Percentiles rank a stretch among this genome's conserved stretches.
phyloP scores from a whole-genome alignment of 1,140 invertebrate species.

The Lethrus apterus region DNA sequence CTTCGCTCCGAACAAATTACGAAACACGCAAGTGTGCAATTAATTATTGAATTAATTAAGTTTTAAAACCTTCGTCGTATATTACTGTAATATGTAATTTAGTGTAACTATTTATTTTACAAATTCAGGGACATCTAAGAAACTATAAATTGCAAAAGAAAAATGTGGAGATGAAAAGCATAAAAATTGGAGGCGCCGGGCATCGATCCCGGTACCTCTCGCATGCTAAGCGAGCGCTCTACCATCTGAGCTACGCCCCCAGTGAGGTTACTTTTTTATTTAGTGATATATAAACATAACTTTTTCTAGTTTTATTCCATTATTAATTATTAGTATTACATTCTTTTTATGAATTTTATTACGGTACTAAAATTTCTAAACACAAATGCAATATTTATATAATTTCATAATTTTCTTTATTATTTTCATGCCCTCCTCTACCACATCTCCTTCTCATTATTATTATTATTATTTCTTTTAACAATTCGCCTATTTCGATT shows the following conservation, averaged over 20 bases:
- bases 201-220: conserved; percentile 39
- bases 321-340: too few species aligned
- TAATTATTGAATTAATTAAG: conserved; percentile 11
- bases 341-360: too few species aligned
- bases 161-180: conserved; percentile 1
- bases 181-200: conserved; percentile 31
- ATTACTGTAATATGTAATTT: neutral
- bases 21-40: conserved; percentile 5
- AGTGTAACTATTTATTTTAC: neutral
- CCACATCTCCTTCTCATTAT: too few species aligned
- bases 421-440: too few species aligned
- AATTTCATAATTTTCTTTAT: too few species aligned
- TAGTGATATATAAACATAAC: neutral
- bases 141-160: neutral
- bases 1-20: conserved; percentile 7
- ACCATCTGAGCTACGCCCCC: conserved; percentile 38
- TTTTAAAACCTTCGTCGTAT: neutral
- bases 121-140: neutral
- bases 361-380: too few species aligned
- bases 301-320: too few species aligned
- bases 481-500: too few species aligned
- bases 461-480: too few species aligned
- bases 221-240: conserved; percentile 39
- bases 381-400: too few species aligned
- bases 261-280: neutral